Evolutionary conservation across 2,113 vertebrate species (phyloP).

Genomic region (Dunckerocampus dactyliophorus): DNA sequence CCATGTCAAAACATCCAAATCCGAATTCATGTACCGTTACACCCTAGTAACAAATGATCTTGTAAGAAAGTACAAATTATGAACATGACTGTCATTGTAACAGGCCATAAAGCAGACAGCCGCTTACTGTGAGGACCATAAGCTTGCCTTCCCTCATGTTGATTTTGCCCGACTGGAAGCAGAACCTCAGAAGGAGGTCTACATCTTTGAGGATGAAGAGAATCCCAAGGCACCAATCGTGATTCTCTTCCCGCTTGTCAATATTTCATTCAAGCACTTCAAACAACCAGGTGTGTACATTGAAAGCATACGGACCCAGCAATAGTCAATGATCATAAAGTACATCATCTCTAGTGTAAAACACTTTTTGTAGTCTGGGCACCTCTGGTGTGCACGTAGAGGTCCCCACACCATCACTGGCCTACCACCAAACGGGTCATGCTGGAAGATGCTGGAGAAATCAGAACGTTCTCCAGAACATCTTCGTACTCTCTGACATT

Average conservation of each 20-base stretch:
- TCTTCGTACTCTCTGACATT: neutral
- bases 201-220: slow-evolving; percentile 54
- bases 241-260: slow-evolving; percentile 58
- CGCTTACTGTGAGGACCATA: slow-evolving; percentile 51
- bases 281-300: slow-evolving; percentile 38
- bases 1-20: too few species aligned
- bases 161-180: slow-evolving; percentile 35
- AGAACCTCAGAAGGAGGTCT: slow-evolving; percentile 50
- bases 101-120: slow-evolving; percentile 52
- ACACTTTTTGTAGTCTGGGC: neutral
- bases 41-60: too few species aligned
- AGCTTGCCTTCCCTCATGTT: slow-evolving; percentile 55
- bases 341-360: neutral
- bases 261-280: slow-evolving; percentile 40
- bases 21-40: too few species aligned
- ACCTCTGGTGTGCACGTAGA: neutral
- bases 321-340: neutral
- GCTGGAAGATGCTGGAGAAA: neutral
- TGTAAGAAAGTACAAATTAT: too few species aligned
- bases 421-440: neutral
- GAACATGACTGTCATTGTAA: neutral
- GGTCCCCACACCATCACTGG: neutral
- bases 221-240: slow-evolving; percentile 57
- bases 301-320: neutral
- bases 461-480: neutral